Base-by-base conservation (phyloP, 2,888 invertebrate species). In the Eilema caniola region DNA sequence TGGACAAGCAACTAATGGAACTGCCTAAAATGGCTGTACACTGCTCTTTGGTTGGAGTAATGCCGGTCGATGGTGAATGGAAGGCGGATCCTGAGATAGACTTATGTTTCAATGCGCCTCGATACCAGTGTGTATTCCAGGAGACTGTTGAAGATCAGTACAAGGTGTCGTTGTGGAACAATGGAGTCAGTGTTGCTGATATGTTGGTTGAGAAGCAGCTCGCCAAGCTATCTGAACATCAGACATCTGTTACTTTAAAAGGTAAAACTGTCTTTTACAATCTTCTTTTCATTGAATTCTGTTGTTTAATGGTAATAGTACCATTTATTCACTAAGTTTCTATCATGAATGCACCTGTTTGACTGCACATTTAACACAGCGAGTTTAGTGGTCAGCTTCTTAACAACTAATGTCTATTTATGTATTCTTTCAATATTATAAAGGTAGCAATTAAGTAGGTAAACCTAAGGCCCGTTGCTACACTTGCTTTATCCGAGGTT, bases 11-110 rank as follows among this genome's bases (percentile, higher is more conserved):
- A 73, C 96, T 97, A 74, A 95, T 97, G 88, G 93, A 94, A 5
- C 87, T 97, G 25, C 97, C 98, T 0, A 96, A 96, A 67, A 97
- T 97, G 95, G 97, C 97, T 0, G 92, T 97, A 0, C 95, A 96
- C 66, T 98, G 98, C 85, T 94, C 96, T 0, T 90, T 98, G 66
- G 91, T 95, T 53, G 96, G 96, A 53, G 95, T 98, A 2, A 88
- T 94, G 25, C 96, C 97, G 0, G 90, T 92, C 60, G 96, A 95
- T 8, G 96, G 95, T 0, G 92, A 90, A 72, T 97, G 97, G 97
- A 93, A 95, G 14, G 93, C 95, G 47, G 88, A 95, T 41, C 88
- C 93, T 1, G 93, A 92, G 61, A 95, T 96, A 67, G 96, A 96
- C 73, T 88, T 94, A n/a, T 96, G 96, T 83, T 97, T 97, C 84